Evolutionary conservation across 2,113 vertebrate species (phyloP), one percentile per base, ranked within the genome.

Genomic region (Corythaeola cristata): DNA sequence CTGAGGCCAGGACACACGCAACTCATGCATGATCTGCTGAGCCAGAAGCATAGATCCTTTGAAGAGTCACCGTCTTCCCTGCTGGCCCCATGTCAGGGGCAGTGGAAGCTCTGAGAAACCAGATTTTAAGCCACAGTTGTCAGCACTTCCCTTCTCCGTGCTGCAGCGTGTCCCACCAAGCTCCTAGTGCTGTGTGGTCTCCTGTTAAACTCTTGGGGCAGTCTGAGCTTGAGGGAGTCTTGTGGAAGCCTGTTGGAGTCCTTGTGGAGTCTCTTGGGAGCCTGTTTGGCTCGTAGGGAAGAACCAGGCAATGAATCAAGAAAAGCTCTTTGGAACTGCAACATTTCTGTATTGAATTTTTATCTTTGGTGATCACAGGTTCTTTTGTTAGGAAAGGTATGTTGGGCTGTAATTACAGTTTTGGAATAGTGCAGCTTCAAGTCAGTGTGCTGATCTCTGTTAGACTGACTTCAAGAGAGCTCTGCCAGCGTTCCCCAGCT

Each of bases 151-250:
- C 32, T 24, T 66, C 23, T 86, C 33, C 41, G 68, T 82, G 44
- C 7, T 6, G 2, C 18, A 62, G 33, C 16, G 4, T 6, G 23
- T 69, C 23, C 17, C 52, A 37, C 26, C 0, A 2, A 27, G 39
- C 16, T 86, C 18, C 28, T 33, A 2, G 26, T 23, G 45, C 9
- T 47, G 6, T 0, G 1, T 47, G 22, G 12, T 59, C 9, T 79
- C 52, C 39, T 56, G 9, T 33, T 69, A 24, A 53, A 73, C 9
- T 37, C 53, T 52, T 63, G 47, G n/a, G 32, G 7, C 9, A 15
- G 10, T 41, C 55, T 47, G 73, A 63, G 5, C 59, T 71, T 32
- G 50, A 14, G 26, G 22, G 47, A 62, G 4, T 56, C 21, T 32
- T 63, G 35, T 72, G 53, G 49, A 47, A 84, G 11, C 8, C 35